Evolutionary conservation across 2,888 invertebrate species (phyloP), one percentile per base, ranked within the genome.

Genomic region (Pelosia muscerda): DNA sequence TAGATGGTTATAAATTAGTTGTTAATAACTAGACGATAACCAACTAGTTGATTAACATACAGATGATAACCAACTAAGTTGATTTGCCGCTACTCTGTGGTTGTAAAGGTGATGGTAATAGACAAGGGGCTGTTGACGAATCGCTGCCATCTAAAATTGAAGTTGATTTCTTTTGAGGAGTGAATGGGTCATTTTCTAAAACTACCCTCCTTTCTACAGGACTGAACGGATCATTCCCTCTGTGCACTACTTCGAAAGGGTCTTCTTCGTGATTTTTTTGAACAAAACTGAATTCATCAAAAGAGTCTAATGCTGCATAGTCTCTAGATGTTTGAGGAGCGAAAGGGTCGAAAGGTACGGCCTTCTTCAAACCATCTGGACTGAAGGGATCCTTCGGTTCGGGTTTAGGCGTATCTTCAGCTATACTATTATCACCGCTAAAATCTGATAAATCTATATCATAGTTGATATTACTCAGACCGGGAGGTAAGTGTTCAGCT

Each of bases 371-470:
- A 0, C 90, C 94, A 2, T 95, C 93, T 2, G 96, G 96, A 78
- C 95, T 96, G 76, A 96, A 96, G 0, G 96, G 96, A 81, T 96
- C 96, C 84, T 95, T 95, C 0, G 86, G 75, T 69, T 89, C 88
- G 19, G 63, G 77, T 70, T 86, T 95, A 15, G 92, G 90, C 0
- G 84, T 81, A 38, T 94, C 94, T 10, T 97, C 97, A 0, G 96
- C 96, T 28, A 96, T 92, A 76, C 97, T 97, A 82, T 97, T 97
- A 11, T 97, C 97, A 0, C 95, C 96, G 79, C 97, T 97, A 55
- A 96, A 91, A 87, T 97, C 97, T 4, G 97, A 97, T 69, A 97
- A 91, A 86, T 97, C 97, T 67, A 97, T 97, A 78, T 97, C 97
- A 76, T 97, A 97, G 86, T 97, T 97, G 19, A 97, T 96, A 81